Evolutionary conservation across 2,797 vertebrate species (phyloP).

Genomic region (Macropodus opercularis): DNA sequence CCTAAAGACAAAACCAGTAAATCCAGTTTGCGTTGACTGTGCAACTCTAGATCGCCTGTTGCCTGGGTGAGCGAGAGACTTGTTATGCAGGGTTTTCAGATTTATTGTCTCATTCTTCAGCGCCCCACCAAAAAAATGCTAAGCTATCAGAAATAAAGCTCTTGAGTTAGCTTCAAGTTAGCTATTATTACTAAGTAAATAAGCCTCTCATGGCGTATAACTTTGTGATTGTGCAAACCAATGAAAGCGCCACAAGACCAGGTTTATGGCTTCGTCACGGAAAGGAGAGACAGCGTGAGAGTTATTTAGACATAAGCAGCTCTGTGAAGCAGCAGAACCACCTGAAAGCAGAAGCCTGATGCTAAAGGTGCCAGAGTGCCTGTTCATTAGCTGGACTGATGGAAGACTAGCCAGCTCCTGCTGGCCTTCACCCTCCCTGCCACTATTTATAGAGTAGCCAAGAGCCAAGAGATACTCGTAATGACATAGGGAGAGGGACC

Average conservation of each 20-base stretch:
- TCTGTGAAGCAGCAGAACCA: conserved; percentile 53
- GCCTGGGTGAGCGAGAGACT: conserved; percentile 8
- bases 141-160: no score
- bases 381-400: conserved; percentile 78
- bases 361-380: conserved; percentile 75
- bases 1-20: conserved; percentile 26
- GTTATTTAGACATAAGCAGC: conserved; percentile 28
- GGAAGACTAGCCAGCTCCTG: conserved; percentile 76
- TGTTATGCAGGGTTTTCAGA: neutral
- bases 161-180: no score
- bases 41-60: conserved; percentile 7
- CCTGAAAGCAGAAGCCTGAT: conserved; percentile 62
- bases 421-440: conserved; percentile 73
- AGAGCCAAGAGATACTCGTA: conserved; percentile 76
- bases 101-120: no score
- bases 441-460: conserved; percentile 82
- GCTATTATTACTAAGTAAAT: no score
- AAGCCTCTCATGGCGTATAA: neutral
- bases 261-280: conserved; percentile 31
- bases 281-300: conserved; percentile 23
- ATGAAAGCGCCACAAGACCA: conserved; percentile 16
- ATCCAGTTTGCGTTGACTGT: conserved; percentile 26
- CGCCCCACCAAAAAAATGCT: neutral
- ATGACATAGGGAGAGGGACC: conserved; percentile 70
- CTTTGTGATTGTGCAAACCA: conserved; percentile 27